phyloP scores from a whole-genome alignment of 2,888 invertebrate genomes.

The Eurois occulta region DNA sequence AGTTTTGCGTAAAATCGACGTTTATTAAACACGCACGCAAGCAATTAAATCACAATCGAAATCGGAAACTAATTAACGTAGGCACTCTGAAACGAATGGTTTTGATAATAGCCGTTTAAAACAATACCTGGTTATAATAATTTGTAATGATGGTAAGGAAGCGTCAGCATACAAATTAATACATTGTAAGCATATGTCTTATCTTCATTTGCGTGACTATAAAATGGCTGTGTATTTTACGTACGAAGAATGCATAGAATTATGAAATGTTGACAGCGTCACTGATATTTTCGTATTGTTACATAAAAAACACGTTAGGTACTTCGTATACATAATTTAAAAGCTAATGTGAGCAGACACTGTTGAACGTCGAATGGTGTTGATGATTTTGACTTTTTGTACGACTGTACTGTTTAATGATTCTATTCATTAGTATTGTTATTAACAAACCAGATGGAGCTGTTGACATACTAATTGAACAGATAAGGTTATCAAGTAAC shows the following conservation, averaged over 20 bases:
- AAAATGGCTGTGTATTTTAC: constrained; percentile 30
- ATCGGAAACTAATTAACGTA: constrained; percentile 73
- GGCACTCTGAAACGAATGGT: constrained; percentile 62
- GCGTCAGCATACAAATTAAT: constrained; percentile 49
- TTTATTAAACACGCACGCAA: constrained; percentile 71
- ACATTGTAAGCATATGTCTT: constrained; percentile 41
- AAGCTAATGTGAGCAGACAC: constrained; percentile 17
- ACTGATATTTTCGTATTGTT: constrained; percentile 38
- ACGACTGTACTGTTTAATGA: constrained; percentile 69
- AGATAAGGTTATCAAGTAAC: constrained; percentile 85
- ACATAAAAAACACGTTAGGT: constrained; percentile 18
- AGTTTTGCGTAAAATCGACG: constrained; percentile 72
- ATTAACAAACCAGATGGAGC: constrained; percentile 83
- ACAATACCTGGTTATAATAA: constrained; percentile 61
- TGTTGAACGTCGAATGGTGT: constrained; percentile 22
- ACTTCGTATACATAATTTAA: constrained; percentile 8
- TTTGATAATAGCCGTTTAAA: constrained; percentile 63
- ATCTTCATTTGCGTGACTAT: constrained; percentile 52
- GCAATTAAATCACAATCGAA: constrained; percentile 74
- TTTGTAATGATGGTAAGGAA: constrained; percentile 43
- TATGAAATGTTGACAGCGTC: constrained; percentile 36
- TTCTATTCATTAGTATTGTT: constrained; percentile 74
- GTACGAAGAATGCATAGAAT: constrained; percentile 32
- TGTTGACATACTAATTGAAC: constrained; percentile 86
- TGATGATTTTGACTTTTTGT: constrained; percentile 56